Base-by-base conservation (phyloP, 2,888 invertebrate species). In the Andrena minutula region DNA sequence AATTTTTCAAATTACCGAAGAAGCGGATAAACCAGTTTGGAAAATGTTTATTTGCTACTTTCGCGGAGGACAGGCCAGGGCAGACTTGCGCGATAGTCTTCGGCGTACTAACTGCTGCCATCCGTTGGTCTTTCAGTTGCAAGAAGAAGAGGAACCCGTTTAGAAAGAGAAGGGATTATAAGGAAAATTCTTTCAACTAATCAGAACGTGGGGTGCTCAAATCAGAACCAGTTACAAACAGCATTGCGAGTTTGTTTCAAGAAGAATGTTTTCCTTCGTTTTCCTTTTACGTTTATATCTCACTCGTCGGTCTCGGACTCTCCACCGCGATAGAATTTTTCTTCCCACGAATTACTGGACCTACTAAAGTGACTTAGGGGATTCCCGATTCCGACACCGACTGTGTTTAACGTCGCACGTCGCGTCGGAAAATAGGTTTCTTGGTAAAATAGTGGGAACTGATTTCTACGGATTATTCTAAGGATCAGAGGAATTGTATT, bases 311-410 rank as follows among this genome's bases (percentile, higher is more conserved):
- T 47, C 1, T 47, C 26, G 16, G 3, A 47, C 2, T 2, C 20
- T 47, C 6, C 26, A 30, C 32, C 23, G 7, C n/a, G 16, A 10
- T 32, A 71, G 28, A 5, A 35, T n/a, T 3, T 41, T 41, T 32
- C 41, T 1, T 51, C 72, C 53, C 12, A 12, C 16, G 56, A 75
- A 75, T n/a, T 3, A 1, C n/a, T 4, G 4, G 20, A 16, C 1
- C 60, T 8, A 60, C 51, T 53, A 20, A 20, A n/a, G 16, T 2
- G 23, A 30, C 12, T 60, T 10, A 1, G 76, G 76, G 61, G 10
- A 71, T 70, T 79, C 5, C 76, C 41, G 41, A 16, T 41, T 41
- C 41, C 23, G 35, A 41, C 30, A 26, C 35, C 20, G 7, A n/a
- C 4, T 12, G 16, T 6, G n/a, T 23, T 60, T 65, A 49, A 20